Conservation (phyloP, 2,113 vertebrate genomes). For the Grammomys surdaster region DNA sequence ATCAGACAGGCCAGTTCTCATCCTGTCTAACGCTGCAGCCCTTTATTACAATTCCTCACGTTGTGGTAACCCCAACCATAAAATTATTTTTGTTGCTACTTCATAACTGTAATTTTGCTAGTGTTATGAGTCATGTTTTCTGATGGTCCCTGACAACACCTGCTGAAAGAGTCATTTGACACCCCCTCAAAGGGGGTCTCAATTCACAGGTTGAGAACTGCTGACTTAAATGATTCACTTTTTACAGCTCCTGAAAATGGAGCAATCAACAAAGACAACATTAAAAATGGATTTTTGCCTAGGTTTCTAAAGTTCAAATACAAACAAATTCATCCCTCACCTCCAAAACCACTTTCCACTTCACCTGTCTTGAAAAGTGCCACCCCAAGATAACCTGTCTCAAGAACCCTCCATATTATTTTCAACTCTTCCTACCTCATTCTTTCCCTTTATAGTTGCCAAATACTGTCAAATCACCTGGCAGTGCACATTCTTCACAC, state of each 20-base stretch:
- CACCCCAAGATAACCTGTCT: neutral
- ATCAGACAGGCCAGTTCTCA: neutral
- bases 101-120: neutral
- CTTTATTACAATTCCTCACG: neutral
- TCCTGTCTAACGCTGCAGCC: neutral
- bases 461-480: neutral
- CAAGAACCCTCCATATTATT: neutral
- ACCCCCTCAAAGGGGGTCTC: neutral
- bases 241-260: neutral
- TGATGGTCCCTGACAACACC: neutral
- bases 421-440: neutral
- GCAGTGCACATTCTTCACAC: neutral
- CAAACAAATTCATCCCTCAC: neutral
- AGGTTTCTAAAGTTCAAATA: neutral
- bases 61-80: neutral
- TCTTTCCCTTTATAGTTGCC: neutral
- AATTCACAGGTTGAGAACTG: neutral
- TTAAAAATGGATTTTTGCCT: neutral
- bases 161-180: neutral
- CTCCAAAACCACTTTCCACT: neutral
- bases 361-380: neutral
- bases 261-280: neutral
- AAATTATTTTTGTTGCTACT: neutral
- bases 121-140: neutral
- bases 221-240: neutral